A percentile compares a stretch with the other conserved stretches of the same genome.
phyloP scores from a whole-genome alignment of 2,797 vertebrate genomes.

The Girardinus metallicus region DNA sequence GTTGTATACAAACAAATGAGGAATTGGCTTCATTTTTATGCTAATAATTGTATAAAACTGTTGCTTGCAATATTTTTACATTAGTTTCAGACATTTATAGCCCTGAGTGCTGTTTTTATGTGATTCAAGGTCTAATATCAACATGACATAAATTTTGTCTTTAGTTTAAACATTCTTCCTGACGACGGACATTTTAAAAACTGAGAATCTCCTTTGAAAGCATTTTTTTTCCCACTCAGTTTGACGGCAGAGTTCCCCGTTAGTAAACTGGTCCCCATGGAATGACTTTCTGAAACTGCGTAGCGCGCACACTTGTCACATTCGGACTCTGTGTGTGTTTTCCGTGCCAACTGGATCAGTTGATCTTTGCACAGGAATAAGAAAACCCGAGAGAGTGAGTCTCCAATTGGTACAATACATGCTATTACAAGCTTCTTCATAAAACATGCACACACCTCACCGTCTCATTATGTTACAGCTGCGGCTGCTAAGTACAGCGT shows the following conservation, averaged over 20 bases:
- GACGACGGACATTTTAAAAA: background rate
- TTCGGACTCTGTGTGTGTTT: background rate
- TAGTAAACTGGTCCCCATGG: background rate
- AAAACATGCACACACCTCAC: constrained; percentile 14
- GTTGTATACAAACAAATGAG: too few species aligned
- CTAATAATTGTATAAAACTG: too few species aligned
- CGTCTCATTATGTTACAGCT: background rate
- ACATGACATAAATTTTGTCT: too few species aligned
- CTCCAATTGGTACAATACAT: constrained; percentile 25
- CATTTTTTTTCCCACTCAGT: background rate
- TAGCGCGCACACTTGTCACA: background rate
- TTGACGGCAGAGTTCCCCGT: background rate
- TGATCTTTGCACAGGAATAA: constrained; percentile 32
- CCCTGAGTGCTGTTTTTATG: too few species aligned
- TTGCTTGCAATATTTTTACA: too few species aligned
- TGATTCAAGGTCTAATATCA: too few species aligned
- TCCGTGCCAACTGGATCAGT: constrained; percentile 9
- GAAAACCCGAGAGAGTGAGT: constrained; percentile 14
- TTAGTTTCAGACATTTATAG: too few species aligned
- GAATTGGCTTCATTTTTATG: too few species aligned
- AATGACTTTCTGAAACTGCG: background rate
- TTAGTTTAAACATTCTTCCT: background rate
- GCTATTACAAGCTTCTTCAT: constrained; percentile 21
- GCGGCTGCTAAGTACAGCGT: background rate
- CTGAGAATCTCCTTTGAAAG: background rate